phyloP scores from a whole-genome alignment of 2,113 vertebrate genomes.

The Lipophrys pholis region DNA sequence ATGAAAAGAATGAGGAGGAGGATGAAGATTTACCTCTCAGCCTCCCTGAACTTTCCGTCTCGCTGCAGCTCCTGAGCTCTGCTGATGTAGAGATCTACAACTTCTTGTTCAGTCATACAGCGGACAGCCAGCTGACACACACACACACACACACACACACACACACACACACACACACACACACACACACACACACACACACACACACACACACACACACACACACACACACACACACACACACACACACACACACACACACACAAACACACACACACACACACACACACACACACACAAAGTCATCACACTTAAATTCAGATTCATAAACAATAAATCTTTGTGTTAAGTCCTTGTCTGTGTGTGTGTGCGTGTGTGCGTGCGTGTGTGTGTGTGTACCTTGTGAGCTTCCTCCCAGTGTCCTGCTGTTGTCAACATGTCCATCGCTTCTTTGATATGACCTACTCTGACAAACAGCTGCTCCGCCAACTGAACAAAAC shows the following conservation, averaged over 20 bases:
- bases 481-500: constrained; percentile 92
- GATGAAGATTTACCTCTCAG: constrained; percentile 91
- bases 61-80: constrained; percentile 93
- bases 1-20: too few species aligned
- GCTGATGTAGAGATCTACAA: constrained; percentile 88
- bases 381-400: constrained; percentile 74
- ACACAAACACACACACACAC: too few species aligned
- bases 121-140: constrained; percentile 91
- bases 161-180: not conserved
- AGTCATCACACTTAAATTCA: too few species aligned
- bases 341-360: too few species aligned
- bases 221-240: too few species aligned
- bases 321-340: too few species aligned
- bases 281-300: too few species aligned
- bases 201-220: too few species aligned
- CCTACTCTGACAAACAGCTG: constrained; percentile 92
- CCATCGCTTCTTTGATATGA: constrained; percentile 92
- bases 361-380: too few species aligned
- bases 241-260: too few species aligned
- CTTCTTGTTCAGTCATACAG: constrained; percentile 93
- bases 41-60: constrained; percentile 92
- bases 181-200: too few species aligned
- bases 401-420: constrained; percentile 96
- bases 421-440: constrained; percentile 93
- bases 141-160: constrained; percentile 14